These are phyloP conservation scores for Drosophila tripunctata DNA, from an alignment of 2,888 invertebrate genomes.

Conservation along the genomic window DNA sequence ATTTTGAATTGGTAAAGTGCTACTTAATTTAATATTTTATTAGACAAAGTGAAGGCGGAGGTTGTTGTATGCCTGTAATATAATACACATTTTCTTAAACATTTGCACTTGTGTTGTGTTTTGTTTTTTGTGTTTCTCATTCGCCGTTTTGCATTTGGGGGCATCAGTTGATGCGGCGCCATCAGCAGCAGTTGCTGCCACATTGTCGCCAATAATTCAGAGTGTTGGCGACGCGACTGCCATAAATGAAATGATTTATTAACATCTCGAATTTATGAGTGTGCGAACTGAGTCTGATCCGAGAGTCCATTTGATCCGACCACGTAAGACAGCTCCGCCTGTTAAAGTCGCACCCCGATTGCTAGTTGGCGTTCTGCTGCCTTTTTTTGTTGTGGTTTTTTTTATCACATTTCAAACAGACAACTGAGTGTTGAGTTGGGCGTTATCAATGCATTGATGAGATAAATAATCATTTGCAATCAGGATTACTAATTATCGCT, in stretches of 20 bases:
- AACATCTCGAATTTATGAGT: constrained; percentile 30
- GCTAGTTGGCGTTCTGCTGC: constrained; percentile 9
- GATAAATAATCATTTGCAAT: constrained; percentile 51
- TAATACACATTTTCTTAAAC: background rate
- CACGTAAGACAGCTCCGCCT: constrained; percentile 1
- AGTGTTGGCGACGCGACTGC: constrained; percentile 45
- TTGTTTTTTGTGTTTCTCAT: background rate
- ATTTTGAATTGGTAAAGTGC: background rate
- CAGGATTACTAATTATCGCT: constrained; percentile 33
- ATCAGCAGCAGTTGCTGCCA: constrained; percentile 48
- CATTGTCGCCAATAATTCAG: constrained; percentile 77
- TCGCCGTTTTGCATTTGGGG: constrained; percentile 20
- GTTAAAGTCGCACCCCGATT: background rate
- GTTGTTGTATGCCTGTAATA: constrained; percentile 4
- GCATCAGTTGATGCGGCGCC: constrained; percentile 27
- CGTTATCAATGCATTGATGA: constrained; percentile 22
- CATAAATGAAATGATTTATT: constrained; percentile 74
- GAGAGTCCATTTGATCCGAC: constrained; percentile 23
- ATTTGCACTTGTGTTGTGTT: background rate
- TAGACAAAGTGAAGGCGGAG: constrained; percentile 10
- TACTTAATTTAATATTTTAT: background rate
- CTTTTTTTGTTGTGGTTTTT: background rate
- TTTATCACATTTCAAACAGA: constrained; percentile 4
- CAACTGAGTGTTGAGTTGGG: background rate
- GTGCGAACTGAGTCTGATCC: constrained; percentile 11